Conservation (phyloP, 2,113 vertebrate genomes). For the Plecotus auritus region DNA sequence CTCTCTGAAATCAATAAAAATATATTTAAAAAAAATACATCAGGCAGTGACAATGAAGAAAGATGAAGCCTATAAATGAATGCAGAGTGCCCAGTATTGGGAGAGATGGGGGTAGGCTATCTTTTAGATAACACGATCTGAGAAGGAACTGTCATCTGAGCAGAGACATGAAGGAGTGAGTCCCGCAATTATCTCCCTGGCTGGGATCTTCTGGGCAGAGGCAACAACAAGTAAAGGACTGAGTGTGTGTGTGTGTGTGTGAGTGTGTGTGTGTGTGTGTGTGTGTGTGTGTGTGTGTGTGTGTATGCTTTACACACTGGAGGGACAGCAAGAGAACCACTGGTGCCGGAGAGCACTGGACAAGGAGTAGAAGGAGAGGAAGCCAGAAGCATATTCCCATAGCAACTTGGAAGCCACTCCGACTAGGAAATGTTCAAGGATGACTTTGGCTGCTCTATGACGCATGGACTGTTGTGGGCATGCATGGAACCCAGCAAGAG, state of each 20-base stretch:
- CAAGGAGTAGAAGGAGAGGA: neutral
- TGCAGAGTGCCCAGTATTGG: neutral
- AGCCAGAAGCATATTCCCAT: neutral
- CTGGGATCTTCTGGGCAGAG: neutral
- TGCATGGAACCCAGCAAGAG: neutral
- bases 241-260: too few species aligned
- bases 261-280: too few species aligned
- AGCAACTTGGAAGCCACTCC: neutral
- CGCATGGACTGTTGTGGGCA: rapidly evolving
- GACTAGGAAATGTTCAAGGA: neutral
- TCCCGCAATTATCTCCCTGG: neutral
- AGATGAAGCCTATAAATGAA: neutral
- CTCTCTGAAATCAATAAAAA: too few species aligned
- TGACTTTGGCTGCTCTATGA: neutral
- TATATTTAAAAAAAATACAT: neutral
- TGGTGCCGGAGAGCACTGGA: neutral
- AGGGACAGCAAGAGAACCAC: neutral
- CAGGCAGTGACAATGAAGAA: neutral
- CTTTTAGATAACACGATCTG: neutral
- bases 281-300: rapidly evolving
- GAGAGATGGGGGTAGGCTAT: neutral
- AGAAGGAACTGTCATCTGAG: neutral
- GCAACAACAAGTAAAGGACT: neutral
- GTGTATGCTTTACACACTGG: neutral
- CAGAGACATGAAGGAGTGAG: neutral